phyloP scores from a whole-genome alignment of 2,888 invertebrate species.

The Nephrotoma guestfalica region DNA sequence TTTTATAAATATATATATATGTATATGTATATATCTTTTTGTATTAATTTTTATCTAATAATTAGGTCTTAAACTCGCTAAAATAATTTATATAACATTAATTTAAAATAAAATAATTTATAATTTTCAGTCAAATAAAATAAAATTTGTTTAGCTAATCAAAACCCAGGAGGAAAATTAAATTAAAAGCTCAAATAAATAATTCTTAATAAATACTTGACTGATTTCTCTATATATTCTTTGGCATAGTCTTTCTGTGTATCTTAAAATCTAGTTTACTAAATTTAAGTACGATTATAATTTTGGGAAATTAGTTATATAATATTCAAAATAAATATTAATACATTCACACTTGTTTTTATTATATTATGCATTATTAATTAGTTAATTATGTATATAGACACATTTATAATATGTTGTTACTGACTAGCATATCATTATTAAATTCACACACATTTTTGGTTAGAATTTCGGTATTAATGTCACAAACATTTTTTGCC shows the following conservation, averaged over 20 bases:
- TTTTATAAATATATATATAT: neutral
- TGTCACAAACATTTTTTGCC: conserved; percentile 22
- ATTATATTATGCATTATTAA: neutral
- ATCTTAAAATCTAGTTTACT: neutral
- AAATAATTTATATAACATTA: neutral
- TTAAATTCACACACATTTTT: neutral
- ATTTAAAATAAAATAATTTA: neutral
- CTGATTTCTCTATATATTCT: neutral
- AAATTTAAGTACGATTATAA: neutral
- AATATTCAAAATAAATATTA: neutral
- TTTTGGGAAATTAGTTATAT: neutral
- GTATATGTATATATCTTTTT: neutral
- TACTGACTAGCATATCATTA: conserved; percentile 1
- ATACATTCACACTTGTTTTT: neutral
- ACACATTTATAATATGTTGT: neutral
- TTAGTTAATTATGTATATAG: neutral
- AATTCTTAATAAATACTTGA: neutral
- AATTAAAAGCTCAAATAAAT: neutral
- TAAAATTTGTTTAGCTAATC: neutral
- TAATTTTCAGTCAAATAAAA: neutral
- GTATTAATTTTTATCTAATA: neutral
- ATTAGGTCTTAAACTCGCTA: neutral
- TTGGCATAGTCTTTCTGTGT: neutral
- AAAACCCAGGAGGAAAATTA: neutral
- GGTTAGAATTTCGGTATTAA: neutral